Base-by-base conservation (phyloP, 2,888 invertebrate genomes). In the Drosophila rellima region DNA sequence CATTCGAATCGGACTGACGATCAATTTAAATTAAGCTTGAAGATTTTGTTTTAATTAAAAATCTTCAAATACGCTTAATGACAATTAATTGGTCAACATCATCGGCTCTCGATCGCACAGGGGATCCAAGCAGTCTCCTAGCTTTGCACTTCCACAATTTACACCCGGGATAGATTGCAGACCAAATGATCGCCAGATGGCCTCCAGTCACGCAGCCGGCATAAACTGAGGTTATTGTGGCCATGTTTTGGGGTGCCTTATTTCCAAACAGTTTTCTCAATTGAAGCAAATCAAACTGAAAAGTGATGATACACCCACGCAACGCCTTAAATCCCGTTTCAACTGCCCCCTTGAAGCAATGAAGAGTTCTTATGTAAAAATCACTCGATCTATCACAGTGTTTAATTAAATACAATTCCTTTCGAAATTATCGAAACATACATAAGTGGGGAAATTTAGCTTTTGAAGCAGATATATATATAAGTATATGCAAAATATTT, bases 11-110 rank as follows among this genome's bases (percentile, higher is more conserved):
- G 26, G 57, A 11, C 67, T 57, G 78, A 71, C 75, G 90, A 87
- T 87, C 86, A 87, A 90, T 87, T 87, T 90, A 87, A 87, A 87
- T 87, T 87, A 88, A 90, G 70, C 71, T 55, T 55, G 86, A 87
- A 87, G 86, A 87, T 87, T 87, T 87, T 81, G 86, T 74, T 88
- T 87, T 87, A 87, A 87, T 87, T 87, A 88, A 87, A 88, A 87
- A 87, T 87, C 86, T 90, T 90, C 86, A 80, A 87, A 90, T 86
- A 73, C 87, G 89, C 87, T 90, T 87, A 87, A 87, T 87, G 81
- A 88, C 90, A 90, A 87, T 87, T 87, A 87, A 87, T 87, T 87
- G 86, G 90, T 69, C 76, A 81, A 79, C 80, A 81, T 70, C 89
- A 62, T 71, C 70, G 77, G 62, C 77, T 62, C 65, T 48, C 73